phyloP scores from a whole-genome alignment of 1,140 invertebrate genomes.

The Scaptodrosophila lebanonensis region DNA sequence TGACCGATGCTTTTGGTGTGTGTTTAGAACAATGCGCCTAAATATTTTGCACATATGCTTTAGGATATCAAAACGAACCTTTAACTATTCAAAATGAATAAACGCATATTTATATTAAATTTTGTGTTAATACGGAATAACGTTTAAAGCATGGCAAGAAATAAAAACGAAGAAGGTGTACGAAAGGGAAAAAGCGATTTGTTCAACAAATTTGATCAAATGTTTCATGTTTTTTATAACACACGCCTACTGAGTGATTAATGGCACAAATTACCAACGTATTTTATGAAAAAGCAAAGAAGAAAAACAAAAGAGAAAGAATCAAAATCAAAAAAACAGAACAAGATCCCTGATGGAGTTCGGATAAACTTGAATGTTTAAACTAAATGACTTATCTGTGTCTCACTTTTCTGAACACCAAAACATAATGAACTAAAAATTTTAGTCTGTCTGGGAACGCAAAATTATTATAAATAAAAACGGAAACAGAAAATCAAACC shows the following conservation, averaged over 20 bases:
- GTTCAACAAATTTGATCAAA: conserved; percentile 12
- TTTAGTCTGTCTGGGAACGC: too few species aligned
- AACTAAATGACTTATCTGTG: too few species aligned
- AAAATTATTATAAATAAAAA: too few species aligned
- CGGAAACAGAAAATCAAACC: neutral
- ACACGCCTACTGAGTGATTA: conserved; percentile 23
- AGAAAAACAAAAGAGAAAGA: conserved; percentile 13
- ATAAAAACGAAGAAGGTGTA: conserved; percentile 26
- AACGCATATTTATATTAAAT: conserved; percentile 55
- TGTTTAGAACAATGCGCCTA: conserved; percentile 60
- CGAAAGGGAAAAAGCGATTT: neutral
- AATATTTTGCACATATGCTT: conserved; percentile 50
- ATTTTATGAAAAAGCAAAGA: conserved; percentile 7
- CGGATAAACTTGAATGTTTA: too few species aligned
- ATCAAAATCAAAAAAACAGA: neutral
- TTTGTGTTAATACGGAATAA: conserved; percentile 56
- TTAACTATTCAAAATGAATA: conserved; percentile 57
- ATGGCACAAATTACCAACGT: conserved; percentile 4
- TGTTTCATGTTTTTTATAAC: conserved; percentile 1
- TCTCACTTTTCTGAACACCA: conserved; percentile 4
- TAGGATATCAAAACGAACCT: conserved; percentile 46
- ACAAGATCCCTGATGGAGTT: too few species aligned
- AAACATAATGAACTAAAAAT: neutral
- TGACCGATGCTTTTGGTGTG: conserved; percentile 59
- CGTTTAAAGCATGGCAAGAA: conserved; percentile 62